Base-by-base conservation (phyloP, 2,797 vertebrate species). In the Erithacus rubecula region DNA sequence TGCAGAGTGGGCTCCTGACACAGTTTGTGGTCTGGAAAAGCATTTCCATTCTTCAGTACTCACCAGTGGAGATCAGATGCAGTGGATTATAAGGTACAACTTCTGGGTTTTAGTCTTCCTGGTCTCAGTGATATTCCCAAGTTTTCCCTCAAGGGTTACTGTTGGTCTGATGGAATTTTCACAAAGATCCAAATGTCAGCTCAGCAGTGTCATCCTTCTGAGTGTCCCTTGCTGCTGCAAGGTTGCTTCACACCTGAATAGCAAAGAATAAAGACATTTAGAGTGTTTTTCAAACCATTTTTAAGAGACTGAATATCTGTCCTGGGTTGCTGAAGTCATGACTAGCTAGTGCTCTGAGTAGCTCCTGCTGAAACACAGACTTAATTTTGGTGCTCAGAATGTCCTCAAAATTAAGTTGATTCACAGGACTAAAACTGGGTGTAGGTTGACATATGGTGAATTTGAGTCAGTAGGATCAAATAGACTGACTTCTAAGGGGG, bases 61-160 rank as follows among this genome's bases (percentile, higher is more conserved):
- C 20, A 15, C 26, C 34, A 62, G 43, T 0, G 0, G 43, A 60
- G 64, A 69, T 52, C 17, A 34, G 46, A 19, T 72, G 12, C 4
- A 2, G 16, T 47, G 17, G 34, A 11, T 65, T 36, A 30, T 18
- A 56, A 81, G 11, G 10, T 12, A 62, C 27, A n/a, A 23, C 7
- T 56, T 78, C 58, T 46, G 36, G 5, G 12, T 68, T 84, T 76
- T 71, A 39, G 41, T 36, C 34, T 79, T 79, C 44, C 22, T 20
- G 9, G 32, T 85, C 34, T 39, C n/a, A n/a, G 11, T 82, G 52
- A 32, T 10, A 30, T 55, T 24, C 19, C 34, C 44, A 39, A 24
- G 32, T 58, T 71, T 87, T 79, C 43, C 24, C 15, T 68, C 43
- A 41, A 15, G 21, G 12, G 12, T 60, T 21, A 36, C 46, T 37